Evolutionary conservation across 2,888 invertebrate species (phyloP).

Genomic region (Cordilura impudica): DNA sequence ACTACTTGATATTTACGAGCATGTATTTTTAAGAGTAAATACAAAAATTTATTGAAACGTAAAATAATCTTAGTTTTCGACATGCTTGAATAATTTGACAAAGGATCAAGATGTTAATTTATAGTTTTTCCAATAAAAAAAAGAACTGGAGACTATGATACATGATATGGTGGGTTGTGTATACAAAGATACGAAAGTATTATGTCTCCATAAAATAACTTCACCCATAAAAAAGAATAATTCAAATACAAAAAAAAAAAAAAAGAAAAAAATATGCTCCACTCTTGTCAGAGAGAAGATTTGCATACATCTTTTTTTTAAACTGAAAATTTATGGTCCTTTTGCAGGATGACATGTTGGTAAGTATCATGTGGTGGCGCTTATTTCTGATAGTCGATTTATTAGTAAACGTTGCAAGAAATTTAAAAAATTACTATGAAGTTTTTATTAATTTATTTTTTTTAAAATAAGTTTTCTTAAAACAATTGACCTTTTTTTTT

Average conservation of each 20-base stretch:
- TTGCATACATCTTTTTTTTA: conserved; percentile 21
- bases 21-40: no score
- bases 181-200: not conserved
- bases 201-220: not conserved
- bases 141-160: not conserved
- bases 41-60: conserved; percentile 43
- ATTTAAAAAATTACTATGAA: no score
- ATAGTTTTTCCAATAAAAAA: conserved; percentile 31
- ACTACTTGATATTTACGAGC: no score
- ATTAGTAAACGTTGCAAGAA: no score
- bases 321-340: conserved; percentile 15
- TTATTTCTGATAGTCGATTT: no score
- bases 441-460: no score
- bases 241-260: no score
- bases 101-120: conserved; percentile 74
- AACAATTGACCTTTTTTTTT: no score
- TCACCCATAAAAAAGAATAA: not conserved
- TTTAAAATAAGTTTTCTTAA: no score
- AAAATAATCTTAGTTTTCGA: conserved; percentile 57
- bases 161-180: not conserved
- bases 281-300: conserved; percentile 29
- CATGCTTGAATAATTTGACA: conserved; percentile 73
- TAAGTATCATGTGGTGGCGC: no score
- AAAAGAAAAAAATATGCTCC: conserved; percentile 31
- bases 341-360: not conserved